phyloP scores from a whole-genome alignment of 30 jellyfish, hydroid and myxozoan genomes.

The Aurelia coerulea region DNA sequence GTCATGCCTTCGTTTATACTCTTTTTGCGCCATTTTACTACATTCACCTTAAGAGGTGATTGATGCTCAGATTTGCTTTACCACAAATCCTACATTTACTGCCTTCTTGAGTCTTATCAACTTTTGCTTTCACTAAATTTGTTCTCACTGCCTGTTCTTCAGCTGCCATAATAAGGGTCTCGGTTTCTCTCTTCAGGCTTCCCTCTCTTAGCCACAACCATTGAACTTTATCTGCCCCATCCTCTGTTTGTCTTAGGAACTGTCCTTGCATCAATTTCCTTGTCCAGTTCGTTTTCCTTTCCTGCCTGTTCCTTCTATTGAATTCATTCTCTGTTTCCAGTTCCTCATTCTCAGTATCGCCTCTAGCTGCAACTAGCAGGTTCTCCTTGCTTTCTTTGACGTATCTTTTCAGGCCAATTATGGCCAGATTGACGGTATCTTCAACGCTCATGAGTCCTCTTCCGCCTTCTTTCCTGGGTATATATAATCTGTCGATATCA shows the following conservation, averaged over 20 bases:
- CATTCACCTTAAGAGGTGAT: slow-evolving; percentile 57
- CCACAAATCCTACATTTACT: slow-evolving; percentile 12
- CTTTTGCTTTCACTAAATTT: slow-evolving; percentile 35
- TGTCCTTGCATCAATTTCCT: too few relatives aligned
- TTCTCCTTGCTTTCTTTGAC: slow-evolving; percentile 28
- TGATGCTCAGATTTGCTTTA: slow-evolving; percentile 18
- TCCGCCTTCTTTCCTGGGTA: slow-evolving; percentile 3
- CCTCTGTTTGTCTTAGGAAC: too few relatives aligned
- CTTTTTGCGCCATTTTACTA: too few relatives aligned
- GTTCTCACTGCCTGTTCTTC: slow-evolving; percentile 60
- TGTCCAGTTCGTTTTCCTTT: too few relatives aligned
- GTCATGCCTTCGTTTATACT: neutral
- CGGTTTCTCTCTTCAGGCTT: slow-evolving; percentile 36
- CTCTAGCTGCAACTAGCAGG: slow-evolving; percentile 9
- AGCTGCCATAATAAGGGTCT: slow-evolving; percentile 45
- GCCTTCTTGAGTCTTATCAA: slow-evolving; percentile 54
- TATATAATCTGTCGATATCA: neutral
- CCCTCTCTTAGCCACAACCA: slow-evolving; percentile 33
- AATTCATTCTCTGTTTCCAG: slow-evolving; percentile 2
- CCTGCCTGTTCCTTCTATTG: neutral
- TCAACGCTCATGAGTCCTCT: slow-evolving; percentile 16
- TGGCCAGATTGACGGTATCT: neutral
- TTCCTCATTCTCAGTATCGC: too few relatives aligned
- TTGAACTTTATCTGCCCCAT: neutral
- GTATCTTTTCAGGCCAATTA: neutral